Evolutionary conservation across 2,113 vertebrate species (phyloP).

Genomic region (Tauraco erythrolophus): DNA sequence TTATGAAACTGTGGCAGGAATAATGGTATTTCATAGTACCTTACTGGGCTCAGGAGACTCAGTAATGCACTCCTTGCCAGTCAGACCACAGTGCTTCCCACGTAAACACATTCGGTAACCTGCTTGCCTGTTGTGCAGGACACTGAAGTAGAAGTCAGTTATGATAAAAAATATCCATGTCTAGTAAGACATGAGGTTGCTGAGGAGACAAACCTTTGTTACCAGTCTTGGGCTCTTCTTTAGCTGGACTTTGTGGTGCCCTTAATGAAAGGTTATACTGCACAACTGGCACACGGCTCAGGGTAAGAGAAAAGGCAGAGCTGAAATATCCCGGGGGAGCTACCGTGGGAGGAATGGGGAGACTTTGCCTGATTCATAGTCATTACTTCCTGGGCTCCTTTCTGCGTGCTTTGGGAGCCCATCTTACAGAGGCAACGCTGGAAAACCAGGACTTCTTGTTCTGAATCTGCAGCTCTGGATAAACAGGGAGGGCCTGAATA

Average conservation of each 20-base stretch:
- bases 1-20: neutral
- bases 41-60: neutral
- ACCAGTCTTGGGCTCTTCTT: neutral
- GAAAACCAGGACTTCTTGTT: neutral
- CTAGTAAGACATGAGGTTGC: fast-evolving
- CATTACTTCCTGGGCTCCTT: neutral
- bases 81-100: neutral
- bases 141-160: neutral
- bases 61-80: neutral
- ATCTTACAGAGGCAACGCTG: neutral
- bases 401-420: neutral
- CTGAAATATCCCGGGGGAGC: neutral
- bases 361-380: neutral
- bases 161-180: neutral
- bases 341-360: neutral
- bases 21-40: neutral
- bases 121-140: neutral
- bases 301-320: neutral
- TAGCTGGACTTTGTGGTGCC: neutral
- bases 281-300: neutral
- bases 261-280: neutral
- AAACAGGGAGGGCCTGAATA: neutral
- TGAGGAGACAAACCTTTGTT: neutral
- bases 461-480: neutral
- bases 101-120: neutral